These are phyloP conservation scores for Atta texana DNA, from an alignment of 1,140 invertebrate genomes.

Conservation along the genomic window DNA sequence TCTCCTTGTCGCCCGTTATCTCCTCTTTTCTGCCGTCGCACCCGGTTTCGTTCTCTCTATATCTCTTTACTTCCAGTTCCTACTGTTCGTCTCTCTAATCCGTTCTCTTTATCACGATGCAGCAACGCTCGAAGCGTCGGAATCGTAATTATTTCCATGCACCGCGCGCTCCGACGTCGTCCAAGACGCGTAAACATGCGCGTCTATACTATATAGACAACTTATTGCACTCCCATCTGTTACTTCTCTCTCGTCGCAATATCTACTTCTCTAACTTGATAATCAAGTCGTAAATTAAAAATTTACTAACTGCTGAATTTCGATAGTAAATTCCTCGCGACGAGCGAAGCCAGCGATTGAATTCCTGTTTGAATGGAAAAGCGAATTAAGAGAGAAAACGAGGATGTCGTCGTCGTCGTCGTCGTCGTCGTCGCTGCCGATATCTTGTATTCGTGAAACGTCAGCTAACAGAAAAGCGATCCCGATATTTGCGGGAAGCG, in stretches of 20 bases:
- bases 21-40: slow-evolving; percentile 56
- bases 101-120: slow-evolving; percentile 38
- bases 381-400: not conserved
- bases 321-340: not conserved
- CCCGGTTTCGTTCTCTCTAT: slow-evolving; percentile 41
- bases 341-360: not conserved
- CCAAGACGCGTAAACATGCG: slow-evolving; percentile 31
- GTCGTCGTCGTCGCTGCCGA: not conserved
- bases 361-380: not conserved
- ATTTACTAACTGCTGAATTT: not conserved
- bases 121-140: slow-evolving; percentile 28
- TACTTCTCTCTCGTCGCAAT: not conserved
- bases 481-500: slow-evolving; percentile 47
- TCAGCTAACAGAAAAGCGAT: slow-evolving; percentile 56
- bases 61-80: slow-evolving; percentile 15
- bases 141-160: slow-evolving; percentile 56
- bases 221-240: not conserved
- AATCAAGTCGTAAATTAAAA: slow-evolving; percentile 38
- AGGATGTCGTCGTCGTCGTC: not conserved
- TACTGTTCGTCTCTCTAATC: slow-evolving; percentile 16
- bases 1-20: slow-evolving; percentile 60
- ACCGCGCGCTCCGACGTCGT: slow-evolving; percentile 3
- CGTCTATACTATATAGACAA: slow-evolving; percentile 18
- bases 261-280: not conserved
- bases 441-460: slow-evolving; percentile 46